phyloP scores from a whole-genome alignment of 2,888 invertebrate species.

The Colostygia pectinataria region DNA sequence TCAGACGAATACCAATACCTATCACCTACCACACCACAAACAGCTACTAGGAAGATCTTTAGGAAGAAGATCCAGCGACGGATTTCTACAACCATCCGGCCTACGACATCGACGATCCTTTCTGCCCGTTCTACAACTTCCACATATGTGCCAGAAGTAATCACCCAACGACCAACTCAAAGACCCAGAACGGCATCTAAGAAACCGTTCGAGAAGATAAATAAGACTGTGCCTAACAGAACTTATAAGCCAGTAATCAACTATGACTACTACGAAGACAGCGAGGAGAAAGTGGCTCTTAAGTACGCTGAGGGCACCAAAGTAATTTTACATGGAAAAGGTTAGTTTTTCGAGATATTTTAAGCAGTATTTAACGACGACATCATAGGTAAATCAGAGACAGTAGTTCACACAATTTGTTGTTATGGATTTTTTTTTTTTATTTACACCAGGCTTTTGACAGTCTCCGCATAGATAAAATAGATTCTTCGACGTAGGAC shows the following conservation, averaged over 20 bases:
- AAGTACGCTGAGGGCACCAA: constrained; percentile 80
- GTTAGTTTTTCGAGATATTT: constrained; percentile 45
- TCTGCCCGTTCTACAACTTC: constrained; percentile 19
- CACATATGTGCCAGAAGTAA: constrained; percentile 32
- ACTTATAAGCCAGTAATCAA: constrained; percentile 67
- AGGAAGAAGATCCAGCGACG: constrained; percentile 63
- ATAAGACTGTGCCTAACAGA: constrained; percentile 46
- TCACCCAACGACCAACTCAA: constrained; percentile 11
- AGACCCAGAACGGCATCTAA: constrained; percentile 40
- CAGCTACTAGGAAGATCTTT: constrained; percentile 50
- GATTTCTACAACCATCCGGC: constrained; percentile 62
- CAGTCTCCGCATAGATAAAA: too few species aligned
- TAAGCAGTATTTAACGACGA: too few species aligned
- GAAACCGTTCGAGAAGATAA: constrained; percentile 61
- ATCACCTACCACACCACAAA: constrained; percentile 64
- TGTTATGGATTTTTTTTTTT: too few species aligned
- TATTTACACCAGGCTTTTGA: too few species aligned
- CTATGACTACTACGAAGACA: constrained; percentile 89
- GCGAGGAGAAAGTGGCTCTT: constrained; percentile 77
- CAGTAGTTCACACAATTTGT: too few species aligned
- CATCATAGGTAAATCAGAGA: too few species aligned
- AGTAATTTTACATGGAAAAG: constrained; percentile 79
- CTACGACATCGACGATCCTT: constrained; percentile 39
- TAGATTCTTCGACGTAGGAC: too few species aligned
- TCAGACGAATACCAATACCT: constrained; percentile 76